Evolutionary conservation across 2,888 invertebrate genomes (phyloP), one percentile per base, ranked within the genome.

Genomic region (Escarpia spicata): DNA sequence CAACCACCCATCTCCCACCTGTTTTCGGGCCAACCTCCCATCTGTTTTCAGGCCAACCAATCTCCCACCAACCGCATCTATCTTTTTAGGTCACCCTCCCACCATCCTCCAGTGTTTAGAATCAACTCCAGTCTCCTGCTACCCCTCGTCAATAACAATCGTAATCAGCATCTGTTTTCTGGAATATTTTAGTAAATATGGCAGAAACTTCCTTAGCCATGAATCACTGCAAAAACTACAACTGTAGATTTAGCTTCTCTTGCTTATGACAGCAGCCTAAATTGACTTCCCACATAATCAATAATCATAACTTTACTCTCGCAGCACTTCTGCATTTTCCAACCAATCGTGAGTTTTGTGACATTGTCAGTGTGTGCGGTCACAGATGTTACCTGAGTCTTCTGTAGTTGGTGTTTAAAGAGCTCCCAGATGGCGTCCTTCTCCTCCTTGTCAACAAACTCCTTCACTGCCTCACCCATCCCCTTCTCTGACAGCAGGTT

Each of bases 401-500:
- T 96, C 43, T 95, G 93, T 19, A 96, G 94, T 94, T 97, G 97
- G 94, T 97, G 97, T 37, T 96, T 95, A 91, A 97, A 96, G 12
- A 96, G 94, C 93, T 95, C 96, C n/a, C 92, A 92, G 45, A 97
- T 96, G 37, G 96, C 96, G 60, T 96, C 96, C 92, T 94, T 96
- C 93, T 96, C 96, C 90, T 96, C 97, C 93, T 97, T 97, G 93
- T 98, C 97, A 0, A 98, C 97, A 96, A 97, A 97, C 93, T 97
- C 97, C 92, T 97, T 97, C 90, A 99, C 98, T 31, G 98, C 98
- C 95, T 98, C 98, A 3, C 98, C 98, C 94, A 99, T 97, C 1
- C 98, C 98, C 94, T 97, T 97, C 91, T 98, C 97, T 0, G 98
- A 96, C 89, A 99, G 97, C 90, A 98, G 97, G 93, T 97, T 97